Base-by-base conservation (phyloP, 2,113 vertebrate genomes). In the Dunckerocampus dactyliophorus region DNA sequence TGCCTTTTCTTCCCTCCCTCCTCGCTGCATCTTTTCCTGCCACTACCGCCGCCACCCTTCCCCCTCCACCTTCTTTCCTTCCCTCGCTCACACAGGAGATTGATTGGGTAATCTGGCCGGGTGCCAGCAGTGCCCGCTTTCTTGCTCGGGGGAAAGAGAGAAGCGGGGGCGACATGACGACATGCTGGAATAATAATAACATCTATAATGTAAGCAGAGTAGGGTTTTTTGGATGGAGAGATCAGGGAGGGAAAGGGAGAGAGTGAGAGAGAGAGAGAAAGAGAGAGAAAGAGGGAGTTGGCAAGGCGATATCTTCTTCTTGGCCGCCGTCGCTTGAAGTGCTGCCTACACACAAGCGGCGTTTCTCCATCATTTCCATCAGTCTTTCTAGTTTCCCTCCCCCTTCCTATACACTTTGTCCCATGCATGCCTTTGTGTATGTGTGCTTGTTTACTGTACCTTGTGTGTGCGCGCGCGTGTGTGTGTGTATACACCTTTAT, bases 51-150 rank as follows among this genome's bases (percentile, higher is more conserved):
- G 62, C 65, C 56, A 39, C 60, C 73, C 47, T 20, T 42, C 17
- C 37, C 8, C 43, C 31, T n/a, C 54, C 67, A 19, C 47, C 51
- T 22, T 20, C 16, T 31, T 50, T 1, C 75, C 74, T 68, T 59
- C 72, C 64, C 65, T 67, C 64, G 61, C 69, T 77, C 81, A 77
- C 80, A 76, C 76, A 82, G 78, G 86, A 88, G 88, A 87, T 86
- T 88, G 87, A 89, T 89, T 90, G 88, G 88, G 81, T 89, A 88
- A 89, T 90, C 86, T 90, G 87, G 89, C 87, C 42, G 67, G 76
- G 83, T 89, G 87, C 89, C 87, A 87, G 82, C 72, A 69, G 81
- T 88, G 84, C 85, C 83, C 79, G 82, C 82, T 87, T 69, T 73
- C 76, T 76, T 62, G 85, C 86, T 88, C 64, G 69, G 80, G 87